phyloP scores from a whole-genome alignment of 2,888 invertebrate species.

The Phyto melanocephala region DNA sequence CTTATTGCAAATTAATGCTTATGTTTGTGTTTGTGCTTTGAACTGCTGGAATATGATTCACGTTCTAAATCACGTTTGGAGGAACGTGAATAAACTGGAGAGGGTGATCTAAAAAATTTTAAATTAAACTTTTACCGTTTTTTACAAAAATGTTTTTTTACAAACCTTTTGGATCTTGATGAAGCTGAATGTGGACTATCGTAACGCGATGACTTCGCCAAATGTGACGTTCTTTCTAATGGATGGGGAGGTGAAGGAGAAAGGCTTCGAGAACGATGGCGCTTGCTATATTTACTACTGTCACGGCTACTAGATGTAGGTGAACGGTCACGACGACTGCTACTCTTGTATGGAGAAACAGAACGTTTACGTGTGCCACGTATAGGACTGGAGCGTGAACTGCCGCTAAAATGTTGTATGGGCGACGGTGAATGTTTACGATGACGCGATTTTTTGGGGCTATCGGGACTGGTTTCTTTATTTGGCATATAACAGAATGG shows the following conservation, averaged over 20 bases:
- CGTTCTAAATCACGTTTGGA: slow-evolving; percentile 70
- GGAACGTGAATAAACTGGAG: slow-evolving; percentile 68
- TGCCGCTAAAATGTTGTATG: slow-evolving; percentile 65
- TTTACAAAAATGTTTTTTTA: not conserved
- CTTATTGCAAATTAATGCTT: slow-evolving; percentile 73
- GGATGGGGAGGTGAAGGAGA: slow-evolving; percentile 74
- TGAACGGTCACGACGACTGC: slow-evolving; percentile 65
- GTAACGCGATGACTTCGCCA: slow-evolving; percentile 70
- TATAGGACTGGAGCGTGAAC: slow-evolving; percentile 74
- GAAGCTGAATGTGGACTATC: slow-evolving; percentile 70
- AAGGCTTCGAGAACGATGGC: slow-evolving; percentile 72
- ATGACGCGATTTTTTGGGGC: slow-evolving; percentile 69
- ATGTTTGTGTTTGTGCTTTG: slow-evolving; percentile 80
- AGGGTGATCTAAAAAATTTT: slow-evolving; percentile 66
- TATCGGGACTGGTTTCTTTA: slow-evolving; percentile 70
- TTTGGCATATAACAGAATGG: slow-evolving; percentile 70
- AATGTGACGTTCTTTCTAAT: slow-evolving; percentile 68
- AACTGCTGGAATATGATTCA: slow-evolving; percentile 75
- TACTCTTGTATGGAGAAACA: slow-evolving; percentile 59
- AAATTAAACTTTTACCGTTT: not conserved
- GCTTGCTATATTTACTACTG: slow-evolving; percentile 68
- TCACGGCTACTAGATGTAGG: slow-evolving; percentile 66
- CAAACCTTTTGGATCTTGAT: slow-evolving; percentile 68
- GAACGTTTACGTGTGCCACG: slow-evolving; percentile 76
- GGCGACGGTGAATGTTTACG: slow-evolving; percentile 72